A percentile compares a stretch with the other conserved stretches of the same genome.
These are phyloP conservation scores for Oncorhynchus nerka DNA, from an alignment of 2,113 vertebrate species.

Conservation along the genomic window DNA sequence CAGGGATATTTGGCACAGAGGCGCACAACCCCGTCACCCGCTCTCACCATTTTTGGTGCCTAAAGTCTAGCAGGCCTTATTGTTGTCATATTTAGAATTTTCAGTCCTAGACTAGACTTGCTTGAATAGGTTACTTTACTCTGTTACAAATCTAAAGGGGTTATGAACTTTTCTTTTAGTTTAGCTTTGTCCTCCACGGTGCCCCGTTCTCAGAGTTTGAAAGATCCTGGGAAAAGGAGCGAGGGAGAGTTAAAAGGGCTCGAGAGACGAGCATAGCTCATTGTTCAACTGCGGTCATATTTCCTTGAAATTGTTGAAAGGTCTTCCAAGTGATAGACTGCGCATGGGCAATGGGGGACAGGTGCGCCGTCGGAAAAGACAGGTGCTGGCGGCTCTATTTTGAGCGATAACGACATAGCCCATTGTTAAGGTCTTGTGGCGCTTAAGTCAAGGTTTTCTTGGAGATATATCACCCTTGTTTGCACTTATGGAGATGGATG, in stretches of 20 bases:
- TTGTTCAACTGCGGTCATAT: conserved; percentile 29
- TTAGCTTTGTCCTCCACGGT: not conserved
- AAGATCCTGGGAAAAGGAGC: not conserved
- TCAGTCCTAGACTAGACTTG: not conserved
- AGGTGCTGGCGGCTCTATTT: conserved; percentile 81
- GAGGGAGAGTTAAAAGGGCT: not conserved
- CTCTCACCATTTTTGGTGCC: no score
- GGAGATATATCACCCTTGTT: conserved; percentile 44
- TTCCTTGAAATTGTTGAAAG: conserved; percentile 41
- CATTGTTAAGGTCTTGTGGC: conserved; percentile 62
- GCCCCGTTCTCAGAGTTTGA: not conserved
- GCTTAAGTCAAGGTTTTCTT: conserved; percentile 44
- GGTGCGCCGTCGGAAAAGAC: conserved; percentile 84
- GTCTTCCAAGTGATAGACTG: conserved; percentile 32
- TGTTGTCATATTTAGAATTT: not conserved
- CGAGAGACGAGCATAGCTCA: not conserved
- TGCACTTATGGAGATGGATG: conserved; percentile 38
- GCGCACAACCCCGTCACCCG: not conserved
- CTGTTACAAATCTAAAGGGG: not conserved
- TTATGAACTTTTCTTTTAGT: not conserved
- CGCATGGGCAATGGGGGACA: conserved; percentile 78
- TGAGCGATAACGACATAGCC: conserved; percentile 54
- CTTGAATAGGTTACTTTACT: not conserved
- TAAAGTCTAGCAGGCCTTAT: not conserved
- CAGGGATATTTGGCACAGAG: not conserved